Conservation (phyloP, 1,140 invertebrate genomes). For the Euura lappo region DNA sequence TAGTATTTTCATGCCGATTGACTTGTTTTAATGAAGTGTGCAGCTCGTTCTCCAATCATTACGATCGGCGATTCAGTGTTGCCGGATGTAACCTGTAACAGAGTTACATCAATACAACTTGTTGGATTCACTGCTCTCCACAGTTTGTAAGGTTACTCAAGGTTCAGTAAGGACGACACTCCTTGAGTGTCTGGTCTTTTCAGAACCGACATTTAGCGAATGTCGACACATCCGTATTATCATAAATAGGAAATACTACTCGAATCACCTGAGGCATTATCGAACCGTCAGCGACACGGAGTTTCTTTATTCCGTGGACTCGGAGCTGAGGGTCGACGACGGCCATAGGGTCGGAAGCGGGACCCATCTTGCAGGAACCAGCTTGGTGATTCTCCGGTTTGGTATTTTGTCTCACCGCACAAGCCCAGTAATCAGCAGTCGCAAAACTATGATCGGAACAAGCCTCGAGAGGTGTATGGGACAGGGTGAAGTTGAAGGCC, state of each 20-base stretch:
- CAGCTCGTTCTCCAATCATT: too few relatives aligned
- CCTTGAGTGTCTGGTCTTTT: conserved; percentile 46
- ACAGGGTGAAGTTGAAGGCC: conserved; percentile 69
- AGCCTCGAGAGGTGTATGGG: conserved; percentile 67
- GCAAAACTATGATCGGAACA: conserved; percentile 70
- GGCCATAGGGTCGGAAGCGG: conserved; percentile 63
- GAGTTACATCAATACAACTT: too few relatives aligned
- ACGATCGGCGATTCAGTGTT: too few relatives aligned
- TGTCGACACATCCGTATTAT: too few relatives aligned
- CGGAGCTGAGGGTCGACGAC: conserved; percentile 70
- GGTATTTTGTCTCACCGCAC: conserved; percentile 70
- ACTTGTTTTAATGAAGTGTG: too few relatives aligned
- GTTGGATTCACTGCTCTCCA: too few relatives aligned
- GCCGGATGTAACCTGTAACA: too few relatives aligned
- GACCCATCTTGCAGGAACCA: conserved; percentile 69
- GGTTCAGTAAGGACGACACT: conserved; percentile 72
- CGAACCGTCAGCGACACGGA: too few relatives aligned
- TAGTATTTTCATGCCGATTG: too few relatives aligned
- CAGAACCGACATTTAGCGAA: too few relatives aligned
- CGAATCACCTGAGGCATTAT: too few relatives aligned
- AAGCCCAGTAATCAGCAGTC: conserved; percentile 75
- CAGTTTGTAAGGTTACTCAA: conserved; percentile 29
- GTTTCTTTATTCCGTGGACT: conserved; percentile 9
- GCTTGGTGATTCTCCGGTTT: conserved; percentile 79
- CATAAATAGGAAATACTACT: too few relatives aligned